A percentile compares a stretch with the other conserved stretches of the same genome.
Evolutionary conservation across 1,140 invertebrate genomes (phyloP).

Genomic region (Drosophila guanche): DNA sequence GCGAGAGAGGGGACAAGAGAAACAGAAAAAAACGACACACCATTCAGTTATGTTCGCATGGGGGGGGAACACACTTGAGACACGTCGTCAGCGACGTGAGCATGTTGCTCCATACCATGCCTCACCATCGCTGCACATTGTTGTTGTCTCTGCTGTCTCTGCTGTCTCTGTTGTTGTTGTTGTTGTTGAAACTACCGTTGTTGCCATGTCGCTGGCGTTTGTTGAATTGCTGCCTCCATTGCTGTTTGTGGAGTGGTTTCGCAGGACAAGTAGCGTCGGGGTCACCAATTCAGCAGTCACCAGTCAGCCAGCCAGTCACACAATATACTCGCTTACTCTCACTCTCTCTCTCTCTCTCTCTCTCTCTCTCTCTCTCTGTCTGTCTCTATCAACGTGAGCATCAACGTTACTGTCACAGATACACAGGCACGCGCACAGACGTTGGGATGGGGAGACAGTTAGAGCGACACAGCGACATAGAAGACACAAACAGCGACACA

Average conservation of each 20-base stretch:
- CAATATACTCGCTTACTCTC: not conserved
- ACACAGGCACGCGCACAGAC: slow-evolving; percentile 3
- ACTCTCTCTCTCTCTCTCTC: not conserved
- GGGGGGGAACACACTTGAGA: slow-evolving; percentile 56
- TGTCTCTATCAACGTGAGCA: slow-evolving; percentile 1
- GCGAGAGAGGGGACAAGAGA: not conserved
- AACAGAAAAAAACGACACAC: not conserved
- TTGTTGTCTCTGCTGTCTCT: not conserved
- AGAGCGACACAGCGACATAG: not conserved
- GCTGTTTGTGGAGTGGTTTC: slow-evolving; percentile 23
- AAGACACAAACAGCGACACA: slow-evolving; percentile 11
- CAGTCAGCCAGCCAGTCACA: slow-evolving; percentile 26
- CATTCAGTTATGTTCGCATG: not conserved
- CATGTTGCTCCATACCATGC: slow-evolving; percentile 47
- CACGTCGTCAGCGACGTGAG: slow-evolving; percentile 67
- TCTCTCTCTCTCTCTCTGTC: not conserved
- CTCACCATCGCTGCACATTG: not conserved
- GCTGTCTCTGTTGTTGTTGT: slow-evolving; percentile 10
- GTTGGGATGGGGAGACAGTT: slow-evolving; percentile 1
- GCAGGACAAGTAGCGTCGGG: slow-evolving; percentile 40
- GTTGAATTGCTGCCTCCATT: slow-evolving; percentile 29
- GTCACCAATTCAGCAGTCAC: slow-evolving; percentile 44
- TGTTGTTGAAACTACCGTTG: slow-evolving; percentile 25
- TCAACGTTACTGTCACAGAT: slow-evolving; percentile 25
- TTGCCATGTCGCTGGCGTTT: slow-evolving; percentile 56